A percentile compares a stretch with the other conserved stretches of the same genome.
Conservation (phyloP, 23 tunicate genomes). For the Oikopleura dioica region DNA sequence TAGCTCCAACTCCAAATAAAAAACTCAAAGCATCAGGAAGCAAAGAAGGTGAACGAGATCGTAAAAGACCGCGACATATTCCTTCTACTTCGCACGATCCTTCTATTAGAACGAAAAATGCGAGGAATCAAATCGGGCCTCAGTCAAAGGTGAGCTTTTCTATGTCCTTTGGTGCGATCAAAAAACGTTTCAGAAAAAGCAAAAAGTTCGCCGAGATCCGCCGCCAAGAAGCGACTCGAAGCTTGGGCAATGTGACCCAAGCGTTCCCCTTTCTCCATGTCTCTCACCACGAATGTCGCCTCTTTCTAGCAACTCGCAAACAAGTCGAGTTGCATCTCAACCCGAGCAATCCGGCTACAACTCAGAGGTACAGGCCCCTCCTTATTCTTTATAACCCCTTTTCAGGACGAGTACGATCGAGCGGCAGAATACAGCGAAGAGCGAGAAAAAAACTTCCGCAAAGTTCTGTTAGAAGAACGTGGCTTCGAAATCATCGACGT, state of each 20-base stretch:
- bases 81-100: too few species aligned
- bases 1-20: too few species aligned
- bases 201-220: not conserved
- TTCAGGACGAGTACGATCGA: not conserved
- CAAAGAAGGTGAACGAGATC: too few species aligned
- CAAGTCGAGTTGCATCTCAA: not conserved
- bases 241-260: not conserved
- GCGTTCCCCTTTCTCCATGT: not conserved
- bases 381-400: too few species aligned
- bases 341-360: not conserved
- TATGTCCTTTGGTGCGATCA: too few species aligned
- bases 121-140: too few species aligned
- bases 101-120: too few species aligned
- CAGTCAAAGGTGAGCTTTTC: too few species aligned
- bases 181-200: too few species aligned
- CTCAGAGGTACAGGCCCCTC: not conserved
- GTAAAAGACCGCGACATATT: too few species aligned
- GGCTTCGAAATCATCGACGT: conserved; percentile 50
- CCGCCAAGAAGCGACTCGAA: not conserved
- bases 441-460: conserved; percentile 41
- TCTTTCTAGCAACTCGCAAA: not conserved
- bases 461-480: conserved; percentile 36
- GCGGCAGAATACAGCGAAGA: not conserved
- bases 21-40: too few species aligned
- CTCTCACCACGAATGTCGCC: not conserved